phyloP scores from a whole-genome alignment of 1,140 invertebrate species.

The Trachymyrmex septentrionalis region DNA sequence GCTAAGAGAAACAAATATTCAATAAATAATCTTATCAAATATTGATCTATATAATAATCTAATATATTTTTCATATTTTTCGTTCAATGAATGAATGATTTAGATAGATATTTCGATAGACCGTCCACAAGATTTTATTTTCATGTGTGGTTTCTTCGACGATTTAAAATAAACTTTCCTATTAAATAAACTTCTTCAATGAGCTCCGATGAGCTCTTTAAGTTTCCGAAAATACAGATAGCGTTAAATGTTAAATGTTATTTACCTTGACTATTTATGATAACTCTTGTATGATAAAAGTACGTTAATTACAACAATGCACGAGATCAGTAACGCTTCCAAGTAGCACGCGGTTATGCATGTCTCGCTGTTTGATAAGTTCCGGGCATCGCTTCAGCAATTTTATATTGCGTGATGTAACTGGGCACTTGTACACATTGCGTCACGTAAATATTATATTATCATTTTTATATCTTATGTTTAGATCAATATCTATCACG shows the following conservation, averaged over 20 bases:
- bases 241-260: background rate
- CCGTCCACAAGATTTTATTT: background rate
- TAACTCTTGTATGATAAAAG: background rate
- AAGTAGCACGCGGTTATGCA: background rate
- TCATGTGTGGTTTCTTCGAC: background rate
- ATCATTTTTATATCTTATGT: constrained; percentile 15
- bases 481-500: background rate
- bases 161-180: background rate
- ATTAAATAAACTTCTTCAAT: background rate
- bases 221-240: background rate
- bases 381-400: background rate
- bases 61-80: background rate
- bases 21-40: background rate
- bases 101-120: background rate
- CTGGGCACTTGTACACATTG: constrained; percentile 5
- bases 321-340: background rate
- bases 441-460: constrained; percentile 35
- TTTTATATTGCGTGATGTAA: constrained; percentile 14
- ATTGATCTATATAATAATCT: background rate
- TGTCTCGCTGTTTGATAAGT: background rate
- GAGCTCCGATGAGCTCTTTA: background rate
- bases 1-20: background rate
- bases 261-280: background rate
- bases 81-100: background rate
- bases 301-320: background rate